Evolutionary conservation across 2,888 invertebrate genomes (phyloP).

Genomic region (Bellardia bayeri): DNA sequence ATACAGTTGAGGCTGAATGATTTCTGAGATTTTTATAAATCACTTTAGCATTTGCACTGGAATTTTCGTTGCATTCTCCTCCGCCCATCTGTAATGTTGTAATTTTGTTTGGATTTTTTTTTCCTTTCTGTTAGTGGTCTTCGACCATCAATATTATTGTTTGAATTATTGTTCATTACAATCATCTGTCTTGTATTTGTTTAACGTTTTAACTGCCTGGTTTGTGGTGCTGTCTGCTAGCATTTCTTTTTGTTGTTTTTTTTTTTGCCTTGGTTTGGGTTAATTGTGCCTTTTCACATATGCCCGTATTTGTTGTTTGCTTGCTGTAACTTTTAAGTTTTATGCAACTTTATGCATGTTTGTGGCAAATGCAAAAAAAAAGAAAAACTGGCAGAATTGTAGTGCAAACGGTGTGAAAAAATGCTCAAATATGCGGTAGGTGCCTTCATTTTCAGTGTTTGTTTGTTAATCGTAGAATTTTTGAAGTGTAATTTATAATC

Average conservation of each 20-base stretch:
- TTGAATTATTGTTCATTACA: constrained; percentile 71
- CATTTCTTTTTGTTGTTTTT: constrained; percentile 36
- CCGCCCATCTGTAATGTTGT: constrained; percentile 52
- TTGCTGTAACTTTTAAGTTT: background rate
- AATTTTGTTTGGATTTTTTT: background rate
- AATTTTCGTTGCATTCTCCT: constrained; percentile 61
- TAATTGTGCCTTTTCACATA: constrained; percentile 70
- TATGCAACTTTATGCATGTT: constrained; percentile 58
- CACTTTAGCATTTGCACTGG: constrained; percentile 78
- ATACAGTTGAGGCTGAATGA: constrained; percentile 19
- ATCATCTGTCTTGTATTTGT: constrained; percentile 72
- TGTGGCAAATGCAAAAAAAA: background rate
- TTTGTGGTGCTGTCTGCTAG: constrained; percentile 35
- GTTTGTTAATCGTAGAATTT: constrained; percentile 33
- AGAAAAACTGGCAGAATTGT: constrained; percentile 28
- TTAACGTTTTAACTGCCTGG: constrained; percentile 45
- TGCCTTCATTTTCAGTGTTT: constrained; percentile 40
- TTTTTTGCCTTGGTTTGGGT: constrained; percentile 57
- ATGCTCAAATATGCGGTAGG: constrained; percentile 64
- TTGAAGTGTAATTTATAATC: constrained; percentile 53
- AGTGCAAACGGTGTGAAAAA: constrained; percentile 62
- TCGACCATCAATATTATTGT: constrained; percentile 69
- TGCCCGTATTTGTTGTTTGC: background rate
- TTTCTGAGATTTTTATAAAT: constrained; percentile 77
- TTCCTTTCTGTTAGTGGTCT: constrained; percentile 14